phyloP scores from a whole-genome alignment of 2,888 invertebrate species.

The Athalia rosae region DNA sequence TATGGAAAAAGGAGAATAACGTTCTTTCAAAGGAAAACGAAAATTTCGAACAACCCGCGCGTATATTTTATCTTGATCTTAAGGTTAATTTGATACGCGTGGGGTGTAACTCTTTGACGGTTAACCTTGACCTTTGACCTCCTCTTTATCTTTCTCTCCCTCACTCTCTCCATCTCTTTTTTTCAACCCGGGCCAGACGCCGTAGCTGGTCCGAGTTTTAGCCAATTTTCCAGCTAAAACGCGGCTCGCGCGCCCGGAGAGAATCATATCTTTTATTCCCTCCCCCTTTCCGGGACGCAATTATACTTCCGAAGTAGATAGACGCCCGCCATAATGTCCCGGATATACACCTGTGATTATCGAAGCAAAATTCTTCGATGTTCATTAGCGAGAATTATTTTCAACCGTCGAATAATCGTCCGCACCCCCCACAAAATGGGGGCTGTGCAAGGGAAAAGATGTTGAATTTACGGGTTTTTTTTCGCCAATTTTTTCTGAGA shows the following conservation, averaged over 20 bases:
- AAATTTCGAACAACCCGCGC: too few species aligned
- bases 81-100: slow-evolving; percentile 10
- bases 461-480: background rate
- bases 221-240: slow-evolving; percentile 11
- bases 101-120: slow-evolving; percentile 30
- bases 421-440: too few species aligned
- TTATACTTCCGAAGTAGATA: slow-evolving; percentile 16
- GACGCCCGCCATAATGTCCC: background rate
- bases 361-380: background rate
- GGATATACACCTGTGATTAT: background rate
- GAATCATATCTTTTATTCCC: background rate
- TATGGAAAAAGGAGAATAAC: too few species aligned
- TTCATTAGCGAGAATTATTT: slow-evolving; percentile 24
- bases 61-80: background rate
- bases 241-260: too few species aligned
- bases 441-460: too few species aligned
- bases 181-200: slow-evolving; percentile 6
- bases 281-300: slow-evolving; percentile 11
- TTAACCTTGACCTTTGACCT: slow-evolving; percentile 22
- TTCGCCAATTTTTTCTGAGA: background rate
- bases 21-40: too few species aligned
- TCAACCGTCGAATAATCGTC: slow-evolving; percentile 7
- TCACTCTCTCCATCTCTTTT: slow-evolving; percentile 47
- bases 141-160: slow-evolving; percentile 25
- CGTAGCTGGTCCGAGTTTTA: slow-evolving; percentile 36